Evolutionary conservation across 37 sponge, comb jelly and placozoan species (phyloP), one percentile per base, ranked within the genome.

Genomic region (Halisarca cf. caerulea): DNA sequence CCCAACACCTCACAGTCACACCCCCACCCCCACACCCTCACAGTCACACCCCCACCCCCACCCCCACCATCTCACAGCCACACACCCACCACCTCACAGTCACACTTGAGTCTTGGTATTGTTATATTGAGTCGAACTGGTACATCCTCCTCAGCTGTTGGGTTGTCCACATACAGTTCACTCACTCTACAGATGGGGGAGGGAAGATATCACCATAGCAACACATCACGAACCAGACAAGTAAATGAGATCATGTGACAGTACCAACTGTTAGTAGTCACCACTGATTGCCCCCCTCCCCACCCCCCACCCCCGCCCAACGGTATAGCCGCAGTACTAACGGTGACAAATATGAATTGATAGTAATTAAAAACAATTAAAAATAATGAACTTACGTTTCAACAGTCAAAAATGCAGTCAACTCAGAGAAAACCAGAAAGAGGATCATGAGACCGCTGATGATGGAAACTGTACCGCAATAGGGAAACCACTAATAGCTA

Each of bases 141-240:
- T 1, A 83, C 64, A 33, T 83, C 62, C 34, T 83, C 83, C 41
- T 83, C 70, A 11, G 73, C 39, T 23, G 37, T 21, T 5, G 83
- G 64, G 23, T 83, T 33, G 68, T 83, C 83, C 45, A 83, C 83
- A 41, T 66, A 83, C 64, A 83, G 6, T 28, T 83, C 83, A 40
- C 62, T 83, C 1, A 61, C 62, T 1, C 83, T 83, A 42, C 20
- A 37, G 30, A 30, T 6, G 38, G 32, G 41, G 5, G 73, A 71
- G 38, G 41, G 32, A 6, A 30, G 51, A n/a, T n/a, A n/a, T n/a
- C n/a, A n/a, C n/a, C n/a, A n/a, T n/a, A n/a, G 51, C 51, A 47
- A 6, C 51, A 47, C 51, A 47, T 47, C 51, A 47, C 51, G n/a
- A n/a, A 47, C 51, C 51, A 47, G 51, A 11, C n/a, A n/a, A n/a